Evolutionary conservation across 1,140 invertebrate genomes (phyloP), one percentile per base, ranked within the genome.

Genomic region (Papilio glaucus): DNA sequence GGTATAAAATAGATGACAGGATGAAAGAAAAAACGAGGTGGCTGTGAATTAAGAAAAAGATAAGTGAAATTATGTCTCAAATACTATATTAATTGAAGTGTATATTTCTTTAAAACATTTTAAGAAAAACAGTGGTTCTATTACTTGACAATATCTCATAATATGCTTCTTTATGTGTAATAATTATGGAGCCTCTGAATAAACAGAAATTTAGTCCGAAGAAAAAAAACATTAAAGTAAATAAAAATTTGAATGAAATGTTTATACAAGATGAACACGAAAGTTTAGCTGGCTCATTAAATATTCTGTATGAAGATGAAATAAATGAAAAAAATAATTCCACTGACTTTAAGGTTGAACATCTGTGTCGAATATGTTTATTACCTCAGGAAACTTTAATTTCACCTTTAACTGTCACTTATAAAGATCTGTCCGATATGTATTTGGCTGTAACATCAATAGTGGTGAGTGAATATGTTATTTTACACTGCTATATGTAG

Each of bases 321-420:
- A 24, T 10, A 7, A 12, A 62, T 9, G 33, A 62, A 37, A 65
- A 65, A 39, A 2, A n/a, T 33, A 69, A 53, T 53, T 26, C 1
- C 5, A 12, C 39, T 53, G 42, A 69, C 6, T 76, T 61, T 12
- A 75, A 79, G 72, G 10, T 79, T n/a, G 71, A 82, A 18, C 78
- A 79, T 61, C 21, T 87, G 24, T 90, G 88, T 60, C 79, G 86
- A 60, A 80, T 86, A 69, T 90, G 88, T 73, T 74, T 90, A 38
- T 63, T 57, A 12, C 60, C 70, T 10, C 72, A 81, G 6, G 74
- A 72, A 45, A 68, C 72, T 13, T 74, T 85, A 72, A 57, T 84
- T 73, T 77, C 85, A 0, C 57, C 85, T 61, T 63, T 77, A 42
- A 41, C 77, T 70, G 42, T 21, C 8, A 70, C 74, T 73, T 74